phyloP scores from a whole-genome alignment of 2,888 invertebrate genomes.

The Magallana nippona region DNA sequence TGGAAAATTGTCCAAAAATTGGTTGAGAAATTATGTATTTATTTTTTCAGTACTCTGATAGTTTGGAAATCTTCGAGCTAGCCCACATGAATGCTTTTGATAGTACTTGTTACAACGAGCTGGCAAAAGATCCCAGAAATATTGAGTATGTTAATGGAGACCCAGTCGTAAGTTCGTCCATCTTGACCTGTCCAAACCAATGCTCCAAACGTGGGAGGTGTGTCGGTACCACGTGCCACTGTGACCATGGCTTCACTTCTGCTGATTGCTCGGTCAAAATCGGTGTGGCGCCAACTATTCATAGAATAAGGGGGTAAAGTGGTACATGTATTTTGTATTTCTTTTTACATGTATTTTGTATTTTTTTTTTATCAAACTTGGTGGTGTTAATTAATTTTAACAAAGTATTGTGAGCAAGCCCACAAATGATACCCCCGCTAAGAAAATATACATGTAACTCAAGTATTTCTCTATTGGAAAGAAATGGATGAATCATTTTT shows the following conservation, averaged over 20 bases:
- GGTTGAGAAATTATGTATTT: too few relatives aligned
- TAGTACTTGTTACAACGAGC: constrained; percentile 47
- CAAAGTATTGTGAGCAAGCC: too few relatives aligned
- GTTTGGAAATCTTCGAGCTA: background rate
- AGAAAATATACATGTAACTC: too few relatives aligned
- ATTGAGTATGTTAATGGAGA: constrained; percentile 46
- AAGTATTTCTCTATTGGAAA: too few relatives aligned
- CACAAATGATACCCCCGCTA: too few relatives aligned
- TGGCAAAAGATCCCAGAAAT: constrained; percentile 47
- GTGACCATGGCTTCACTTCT: constrained; percentile 46
- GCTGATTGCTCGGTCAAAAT: constrained; percentile 52
- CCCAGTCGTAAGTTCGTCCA: constrained; percentile 41
- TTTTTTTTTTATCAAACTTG: too few relatives aligned
- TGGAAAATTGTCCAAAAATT: too few relatives aligned
- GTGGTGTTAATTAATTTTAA: too few relatives aligned
- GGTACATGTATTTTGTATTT: background rate
- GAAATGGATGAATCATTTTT: too few relatives aligned
- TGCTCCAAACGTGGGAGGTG: constrained; percentile 51
- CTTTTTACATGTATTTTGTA: background rate
- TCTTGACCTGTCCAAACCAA: constrained; percentile 53
- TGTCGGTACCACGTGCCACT: constrained; percentile 46
- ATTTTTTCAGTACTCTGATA: constrained; percentile 8
- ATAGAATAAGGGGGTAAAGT: constrained; percentile 49
- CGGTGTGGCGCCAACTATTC: constrained; percentile 41
- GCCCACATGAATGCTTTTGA: constrained; percentile 46